These are phyloP conservation scores for Notothenia coriiceps DNA, from an alignment of 2,113 vertebrate genomes.

Conservation along the genomic window DNA sequence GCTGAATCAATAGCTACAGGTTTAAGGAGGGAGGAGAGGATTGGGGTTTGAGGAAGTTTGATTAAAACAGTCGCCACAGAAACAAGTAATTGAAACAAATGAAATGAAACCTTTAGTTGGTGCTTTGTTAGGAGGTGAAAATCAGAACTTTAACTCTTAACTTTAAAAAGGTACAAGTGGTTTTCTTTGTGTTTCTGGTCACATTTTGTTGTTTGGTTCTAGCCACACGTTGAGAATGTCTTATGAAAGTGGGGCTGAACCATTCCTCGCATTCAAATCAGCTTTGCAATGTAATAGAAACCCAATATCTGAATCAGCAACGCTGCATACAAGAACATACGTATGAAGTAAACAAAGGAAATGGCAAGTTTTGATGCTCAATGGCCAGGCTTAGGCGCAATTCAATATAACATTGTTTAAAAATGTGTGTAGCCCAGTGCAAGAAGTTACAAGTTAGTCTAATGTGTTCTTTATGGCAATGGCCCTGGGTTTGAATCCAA, in stretches of 20 bases:
- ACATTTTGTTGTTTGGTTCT: not conserved
- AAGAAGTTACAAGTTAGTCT: no score
- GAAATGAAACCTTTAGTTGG: not conserved
- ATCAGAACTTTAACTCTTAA: not conserved
- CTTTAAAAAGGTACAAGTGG: not conserved
- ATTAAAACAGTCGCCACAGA: constrained; percentile 16
- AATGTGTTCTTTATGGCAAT: no score
- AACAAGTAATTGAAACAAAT: constrained; percentile 3
- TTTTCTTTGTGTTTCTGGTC: not conserved
- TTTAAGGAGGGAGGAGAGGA: not conserved
- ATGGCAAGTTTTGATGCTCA: no score
- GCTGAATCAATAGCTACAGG: constrained; percentile 29
- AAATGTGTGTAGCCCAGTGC: no score
- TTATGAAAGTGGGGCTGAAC: not conserved
- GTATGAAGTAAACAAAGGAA: no score
- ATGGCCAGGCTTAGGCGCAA: no score
- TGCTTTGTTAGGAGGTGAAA: not conserved
- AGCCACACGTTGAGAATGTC: not conserved
- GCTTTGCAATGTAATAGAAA: no score
- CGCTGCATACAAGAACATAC: no score
- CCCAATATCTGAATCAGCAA: no score
- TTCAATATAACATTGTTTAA: no score
- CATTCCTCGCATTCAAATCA: no score
- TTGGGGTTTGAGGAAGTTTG: not conserved
- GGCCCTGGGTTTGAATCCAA: no score